Base-by-base conservation (phyloP, 2,797 vertebrate species). In the Brotula barbata region DNA sequence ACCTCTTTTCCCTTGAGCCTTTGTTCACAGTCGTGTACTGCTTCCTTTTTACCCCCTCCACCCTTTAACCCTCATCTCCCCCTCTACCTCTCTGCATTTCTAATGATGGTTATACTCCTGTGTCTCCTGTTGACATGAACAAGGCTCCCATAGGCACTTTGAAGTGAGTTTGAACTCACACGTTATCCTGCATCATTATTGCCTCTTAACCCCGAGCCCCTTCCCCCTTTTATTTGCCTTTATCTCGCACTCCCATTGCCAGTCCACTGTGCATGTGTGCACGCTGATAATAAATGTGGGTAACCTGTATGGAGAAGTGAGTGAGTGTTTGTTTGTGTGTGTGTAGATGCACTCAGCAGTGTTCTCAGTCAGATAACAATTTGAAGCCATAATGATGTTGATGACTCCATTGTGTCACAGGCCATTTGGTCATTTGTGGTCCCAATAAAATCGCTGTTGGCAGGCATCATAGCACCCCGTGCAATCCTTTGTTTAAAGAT, bases 131-230 rank as follows among this genome's bases (percentile, higher is more conserved):
- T 86, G 85, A 88, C 77, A 80, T 81, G 78, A 77, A 76, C 83
- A 82, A 83, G 78, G 49, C 80, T 74, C 63, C 57, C 70, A 75
- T 52, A 82, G 74, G 82, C 63, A 59, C 83, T 89, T 85, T 88
- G 85, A 88, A 80, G 80, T 82, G 54, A 67, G 71, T 72, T 66
- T 77, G 58, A 83, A 70, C 70, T 45, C 50, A 52, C 12, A n/a
- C 21, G 66, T 85, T 84, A 82, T 85, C 81, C 83, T 65, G 64
- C 75, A 81, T 88, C 84, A 85, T 90, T 89, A 90, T 88, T 88
- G 82, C 83, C 85, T 88, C 87, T 90, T 90, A 89, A 89, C 88
- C 88, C 76, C n/a, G 6, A 73, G 72, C 68, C 84, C 73, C 54
- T 57, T 66, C 52, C 47, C 71, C 68, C 81, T 84, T 86, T 81